Percentiles rank a stretch among this genome's conserved stretches.
phyloP scores from a whole-genome alignment of 1,140 invertebrate species.

The Zophobas morio region DNA sequence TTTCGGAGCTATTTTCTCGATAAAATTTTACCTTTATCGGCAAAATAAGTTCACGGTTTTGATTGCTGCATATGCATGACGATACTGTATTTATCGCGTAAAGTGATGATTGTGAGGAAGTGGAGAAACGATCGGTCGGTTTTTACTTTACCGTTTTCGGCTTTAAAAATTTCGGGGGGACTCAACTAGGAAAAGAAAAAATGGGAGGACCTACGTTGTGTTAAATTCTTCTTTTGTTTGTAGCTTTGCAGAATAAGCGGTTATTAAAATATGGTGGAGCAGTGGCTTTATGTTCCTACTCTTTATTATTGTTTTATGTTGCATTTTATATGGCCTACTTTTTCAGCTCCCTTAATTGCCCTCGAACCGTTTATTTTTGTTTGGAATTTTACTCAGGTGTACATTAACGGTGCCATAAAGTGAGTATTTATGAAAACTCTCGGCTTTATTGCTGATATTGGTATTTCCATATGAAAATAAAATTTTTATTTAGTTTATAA shows the following conservation, averaged over 20 bases:
- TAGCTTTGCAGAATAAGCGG: too few relatives aligned
- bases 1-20: conserved; percentile 15
- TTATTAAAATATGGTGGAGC: too few relatives aligned
- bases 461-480: conserved; percentile 4
- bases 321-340: background rate
- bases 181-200: too few relatives aligned
- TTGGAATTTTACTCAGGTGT: background rate
- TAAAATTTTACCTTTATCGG: conserved; percentile 31
- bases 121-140: too few relatives aligned
- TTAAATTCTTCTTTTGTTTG: too few relatives aligned
- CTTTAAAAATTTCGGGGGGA: too few relatives aligned
- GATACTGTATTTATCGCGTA: too few relatives aligned
- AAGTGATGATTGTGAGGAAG: too few relatives aligned
- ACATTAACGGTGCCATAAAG: conserved; percentile 11
- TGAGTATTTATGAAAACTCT: conserved; percentile 18
- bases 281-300: conserved; percentile 9
- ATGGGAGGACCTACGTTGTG: too few relatives aligned
- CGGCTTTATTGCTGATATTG: conserved; percentile 3
- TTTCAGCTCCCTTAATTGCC: background rate
- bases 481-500: background rate
- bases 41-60: conserved; percentile 17
- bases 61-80: background rate
- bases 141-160: too few relatives aligned
- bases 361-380: background rate
- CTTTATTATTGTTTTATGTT: conserved; percentile 9